These are phyloP conservation scores for Podarcis cretensis DNA, from an alignment of 2,113 vertebrate genomes.

Conservation along the genomic window DNA sequence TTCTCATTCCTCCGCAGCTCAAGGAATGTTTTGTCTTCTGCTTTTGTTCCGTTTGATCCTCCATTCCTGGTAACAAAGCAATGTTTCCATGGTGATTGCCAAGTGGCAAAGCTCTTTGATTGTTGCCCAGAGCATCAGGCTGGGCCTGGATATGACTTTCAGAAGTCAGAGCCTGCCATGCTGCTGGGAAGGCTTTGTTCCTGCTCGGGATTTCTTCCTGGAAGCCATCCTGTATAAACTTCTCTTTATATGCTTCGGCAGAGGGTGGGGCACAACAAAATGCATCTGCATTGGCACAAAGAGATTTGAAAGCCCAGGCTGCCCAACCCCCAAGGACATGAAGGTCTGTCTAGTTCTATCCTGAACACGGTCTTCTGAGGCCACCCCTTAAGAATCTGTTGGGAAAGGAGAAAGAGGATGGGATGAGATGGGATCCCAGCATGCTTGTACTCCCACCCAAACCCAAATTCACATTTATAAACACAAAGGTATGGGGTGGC, in stretches of 20 bases:
- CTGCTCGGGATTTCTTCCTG: not conserved
- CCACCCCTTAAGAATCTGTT: not conserved
- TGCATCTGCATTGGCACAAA: not conserved
- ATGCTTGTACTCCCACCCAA: not conserved
- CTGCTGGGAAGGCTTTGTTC: conserved; percentile 41
- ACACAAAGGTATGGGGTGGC: no score
- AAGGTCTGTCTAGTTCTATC: not conserved
- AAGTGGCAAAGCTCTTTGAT: conserved; percentile 74
- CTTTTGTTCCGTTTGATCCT: conserved; percentile 70
- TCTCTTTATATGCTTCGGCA: not conserved
- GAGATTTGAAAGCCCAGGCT: not conserved
- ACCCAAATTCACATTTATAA: no score
- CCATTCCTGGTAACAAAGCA: conserved; percentile 66
- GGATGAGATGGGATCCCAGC: not conserved
- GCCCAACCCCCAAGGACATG: not conserved
- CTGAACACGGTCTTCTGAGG: not conserved
- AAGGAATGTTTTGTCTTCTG: conserved; percentile 68
- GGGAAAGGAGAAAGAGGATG: not conserved
- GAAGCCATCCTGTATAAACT: not conserved
- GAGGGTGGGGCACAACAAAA: not conserved
- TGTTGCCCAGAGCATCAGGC: conserved; percentile 70
- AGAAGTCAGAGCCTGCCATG: not conserved
- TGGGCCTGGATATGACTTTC: conserved; percentile 47
- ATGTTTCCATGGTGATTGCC: conserved; percentile 79
- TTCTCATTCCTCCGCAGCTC: conserved; percentile 27